Conservation (phyloP, 2,113 vertebrate genomes). For the Pangasianodon hypophthalmus region DNA sequence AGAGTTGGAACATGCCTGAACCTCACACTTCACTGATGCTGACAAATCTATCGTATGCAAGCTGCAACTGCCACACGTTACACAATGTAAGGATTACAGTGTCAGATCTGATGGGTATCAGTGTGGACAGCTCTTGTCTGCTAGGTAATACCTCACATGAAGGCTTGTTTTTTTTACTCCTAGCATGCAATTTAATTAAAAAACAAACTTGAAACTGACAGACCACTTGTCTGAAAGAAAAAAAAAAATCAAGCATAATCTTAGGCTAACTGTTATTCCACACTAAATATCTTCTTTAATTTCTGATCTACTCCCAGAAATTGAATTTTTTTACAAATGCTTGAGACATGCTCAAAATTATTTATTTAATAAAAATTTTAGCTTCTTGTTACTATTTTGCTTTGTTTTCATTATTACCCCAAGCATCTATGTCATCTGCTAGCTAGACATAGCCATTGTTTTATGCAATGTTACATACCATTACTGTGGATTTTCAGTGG, state of each 20-base stretch:
- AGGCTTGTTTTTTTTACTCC: not conserved
- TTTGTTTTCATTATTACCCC: not conserved
- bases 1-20: constrained; percentile 37
- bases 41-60: not conserved
- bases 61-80: constrained; percentile 5
- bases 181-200: not conserved
- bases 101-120: constrained; percentile 25
- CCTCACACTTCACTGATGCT: constrained; percentile 23
- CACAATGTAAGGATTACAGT: constrained; percentile 6
- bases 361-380: not conserved
- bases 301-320: not conserved
- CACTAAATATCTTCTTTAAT: not conserved
- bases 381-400: not conserved
- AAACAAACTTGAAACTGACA: not conserved
- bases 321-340: not conserved
- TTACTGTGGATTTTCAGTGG: constrained; percentile 80
- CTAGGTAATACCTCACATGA: not conserved
- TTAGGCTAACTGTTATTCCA: not conserved
- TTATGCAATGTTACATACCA: constrained; percentile 64
- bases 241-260: not conserved
- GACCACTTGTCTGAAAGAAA: not conserved
- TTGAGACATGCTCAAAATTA: not conserved
- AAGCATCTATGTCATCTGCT: not conserved
- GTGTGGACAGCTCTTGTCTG: not conserved
- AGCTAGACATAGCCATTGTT: not conserved